Evolutionary conservation across 1,140 invertebrate species (phyloP), one percentile per base, ranked within the genome.

Genomic region (Cyphomyrmex costatus): DNA sequence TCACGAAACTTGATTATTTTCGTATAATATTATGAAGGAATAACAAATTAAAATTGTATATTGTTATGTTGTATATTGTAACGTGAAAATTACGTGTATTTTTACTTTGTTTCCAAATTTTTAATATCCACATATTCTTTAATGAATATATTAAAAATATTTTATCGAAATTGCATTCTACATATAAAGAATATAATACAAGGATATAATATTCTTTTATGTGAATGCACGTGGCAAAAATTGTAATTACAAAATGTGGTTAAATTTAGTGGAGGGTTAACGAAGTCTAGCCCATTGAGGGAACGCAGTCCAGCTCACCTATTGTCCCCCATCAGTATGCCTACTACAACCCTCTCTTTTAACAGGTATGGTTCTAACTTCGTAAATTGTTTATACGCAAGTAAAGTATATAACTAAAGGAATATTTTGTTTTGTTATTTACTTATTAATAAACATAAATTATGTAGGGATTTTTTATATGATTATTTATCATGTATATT

Each of bases 301-400:
- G 95, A 94, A 89, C 94, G 93, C 70, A 94, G 94, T 91, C 93
- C 96, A 88, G 96, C 97, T 76, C 95, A 96, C 95, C 96, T 97
- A 94, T 96, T 97, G 89, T 97, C 97, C 93, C 97, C 97, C 93
- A 97, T 97, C 95, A 96, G 96, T 95, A 97, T 97, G 96, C 96
- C 97, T 91, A 95, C 92, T 86, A 70, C 96, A 93, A 96, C 95
- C 90, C 95, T 97, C 91, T 97, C 96, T 89, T 97, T 96, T 94
- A 96, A 96, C 96, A 98, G 97, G 97, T 98, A 97, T 71, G 91
- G 89, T 92, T 89, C 76, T 89, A 87, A 88, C 86, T 86, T 87
- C 71, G 90, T 71, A 88, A 68, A 80, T 24, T 63, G 58, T 77
- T 73, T 86, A 58, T 61, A 49, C 19, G 58, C 77, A 61, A 51